A percentile compares a stretch with the other conserved stretches of the same genome.
These are phyloP conservation scores for Acipenser ruthenus DNA, from an alignment of 2,797 vertebrate species.

Conservation along the genomic window DNA sequence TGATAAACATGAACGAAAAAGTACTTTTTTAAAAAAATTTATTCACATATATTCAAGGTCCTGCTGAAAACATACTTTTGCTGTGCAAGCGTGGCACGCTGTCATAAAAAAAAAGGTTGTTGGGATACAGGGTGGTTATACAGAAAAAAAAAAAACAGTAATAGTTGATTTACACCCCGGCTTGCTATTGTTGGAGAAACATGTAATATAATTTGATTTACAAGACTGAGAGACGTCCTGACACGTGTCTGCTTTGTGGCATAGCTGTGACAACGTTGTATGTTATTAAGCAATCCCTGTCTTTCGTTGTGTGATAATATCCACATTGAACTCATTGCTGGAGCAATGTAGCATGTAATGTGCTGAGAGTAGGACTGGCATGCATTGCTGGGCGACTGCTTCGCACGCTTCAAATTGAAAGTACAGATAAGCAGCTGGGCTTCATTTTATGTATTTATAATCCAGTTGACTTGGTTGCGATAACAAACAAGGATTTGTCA, in stretches of 20 bases:
- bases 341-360: slow-evolving; percentile 73
- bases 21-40: too few relatives aligned
- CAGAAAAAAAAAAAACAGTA: slow-evolving; percentile 50
- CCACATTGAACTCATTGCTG: slow-evolving; percentile 69
- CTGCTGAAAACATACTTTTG: too few relatives aligned
- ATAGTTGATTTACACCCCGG: slow-evolving; percentile 47
- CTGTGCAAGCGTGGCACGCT: too few relatives aligned
- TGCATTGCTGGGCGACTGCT: slow-evolving; percentile 62
- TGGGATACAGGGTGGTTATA: slow-evolving; percentile 42
- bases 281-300: slow-evolving; percentile 60
- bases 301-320: slow-evolving; percentile 62
- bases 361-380: slow-evolving; percentile 72
- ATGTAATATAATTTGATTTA: slow-evolving; percentile 48
- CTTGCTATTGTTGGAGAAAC: not conserved
- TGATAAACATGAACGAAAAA: too few relatives aligned
- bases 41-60: too few relatives aligned
- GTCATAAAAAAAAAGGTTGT: slow-evolving; percentile 18
- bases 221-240: slow-evolving; percentile 54
- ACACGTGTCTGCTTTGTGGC: slow-evolving; percentile 61
- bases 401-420: slow-evolving; percentile 57
- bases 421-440: slow-evolving; percentile 69
- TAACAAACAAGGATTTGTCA: slow-evolving; percentile 30
- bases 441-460: slow-evolving; percentile 63
- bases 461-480: slow-evolving; percentile 48
- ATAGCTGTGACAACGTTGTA: slow-evolving; percentile 54